A percentile compares a stretch with the other conserved stretches of the same genome.
Conservation (phyloP, 2,888 invertebrate genomes). For the Bembecia ichneumoniformis region DNA sequence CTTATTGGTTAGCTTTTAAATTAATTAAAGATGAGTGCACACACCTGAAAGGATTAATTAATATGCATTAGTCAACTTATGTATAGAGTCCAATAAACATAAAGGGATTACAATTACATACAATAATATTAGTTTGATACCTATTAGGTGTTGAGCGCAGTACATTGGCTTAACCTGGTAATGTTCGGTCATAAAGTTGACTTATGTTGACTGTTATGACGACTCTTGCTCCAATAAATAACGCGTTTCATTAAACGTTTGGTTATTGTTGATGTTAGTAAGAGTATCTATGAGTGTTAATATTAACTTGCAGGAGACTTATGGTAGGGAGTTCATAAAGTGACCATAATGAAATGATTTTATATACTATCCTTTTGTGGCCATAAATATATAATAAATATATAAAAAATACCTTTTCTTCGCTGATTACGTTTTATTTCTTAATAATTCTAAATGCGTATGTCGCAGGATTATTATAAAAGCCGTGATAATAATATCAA, state of each 20-base stretch:
- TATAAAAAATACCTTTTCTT: no score
- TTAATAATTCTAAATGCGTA: no score
- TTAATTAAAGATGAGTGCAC: slow-evolving; percentile 40
- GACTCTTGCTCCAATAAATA: neutral
- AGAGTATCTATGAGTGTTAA: no score
- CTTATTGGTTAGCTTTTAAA: slow-evolving; percentile 24
- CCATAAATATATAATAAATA: no score
- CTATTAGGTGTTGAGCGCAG: neutral
- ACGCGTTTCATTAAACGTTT: neutral
- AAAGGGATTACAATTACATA: neutral
- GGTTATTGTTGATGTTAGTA: no score
- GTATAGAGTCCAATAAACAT: neutral
- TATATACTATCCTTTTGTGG: no score
- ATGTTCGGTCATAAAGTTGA: neutral
- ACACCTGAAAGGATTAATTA: slow-evolving; percentile 49
- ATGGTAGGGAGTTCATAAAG: no score
- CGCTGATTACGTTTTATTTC: no score
- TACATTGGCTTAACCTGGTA: neutral
- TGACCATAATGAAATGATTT: no score
- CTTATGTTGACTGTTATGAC: neutral
- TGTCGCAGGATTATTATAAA: no score
- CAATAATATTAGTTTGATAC: neutral
- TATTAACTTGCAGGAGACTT: no score
- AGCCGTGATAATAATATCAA: no score
- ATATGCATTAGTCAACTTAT: slow-evolving; percentile 34